Percentiles rank a stretch among this genome's conserved stretches.
Conservation (phyloP, 2,797 vertebrate genomes). For the Pipistrellus pygmaeus region DNA sequence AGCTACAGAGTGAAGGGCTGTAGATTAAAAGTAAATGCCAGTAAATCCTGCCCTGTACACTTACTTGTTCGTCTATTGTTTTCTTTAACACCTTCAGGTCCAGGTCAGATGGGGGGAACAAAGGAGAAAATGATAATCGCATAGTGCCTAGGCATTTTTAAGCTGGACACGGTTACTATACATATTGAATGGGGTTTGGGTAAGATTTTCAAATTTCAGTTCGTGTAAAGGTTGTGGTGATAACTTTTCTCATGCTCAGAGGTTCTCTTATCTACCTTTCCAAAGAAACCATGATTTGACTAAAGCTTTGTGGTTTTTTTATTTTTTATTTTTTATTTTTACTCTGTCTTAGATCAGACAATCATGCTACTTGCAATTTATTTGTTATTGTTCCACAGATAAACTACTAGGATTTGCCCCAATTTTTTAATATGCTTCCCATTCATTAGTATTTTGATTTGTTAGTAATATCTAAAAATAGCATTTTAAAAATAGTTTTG, state of each 20-base stretch:
- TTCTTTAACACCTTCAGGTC: slow-evolving; percentile 88
- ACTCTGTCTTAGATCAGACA: slow-evolving; percentile 10
- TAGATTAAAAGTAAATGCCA: slow-evolving; percentile 92
- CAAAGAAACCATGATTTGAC: background rate
- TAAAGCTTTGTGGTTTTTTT: background rate
- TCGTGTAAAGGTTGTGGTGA: background rate
- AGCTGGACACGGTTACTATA: background rate
- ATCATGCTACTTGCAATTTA: slow-evolving; percentile 49
- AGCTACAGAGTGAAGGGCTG: slow-evolving; percentile 90
- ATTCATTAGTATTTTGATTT: slow-evolving; percentile 68
- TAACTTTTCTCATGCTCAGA: background rate
- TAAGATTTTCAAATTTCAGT: slow-evolving; percentile 48
- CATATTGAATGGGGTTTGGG: background rate
- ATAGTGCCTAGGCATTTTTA: background rate
- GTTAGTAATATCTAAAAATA: slow-evolving; percentile 72
- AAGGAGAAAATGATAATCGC: background rate
- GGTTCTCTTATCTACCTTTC: background rate
- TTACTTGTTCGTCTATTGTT: slow-evolving; percentile 90
- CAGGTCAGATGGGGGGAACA: slow-evolving; percentile 20
- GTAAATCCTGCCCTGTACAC: slow-evolving; percentile 89
- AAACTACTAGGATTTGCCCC: background rate
- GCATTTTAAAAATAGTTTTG: slow-evolving; percentile 82
- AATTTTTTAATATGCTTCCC: slow-evolving; percentile 23
- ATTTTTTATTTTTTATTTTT: background rate
- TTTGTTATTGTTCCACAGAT: slow-evolving; percentile 47